Conservation (phyloP, 2,888 invertebrate species). For the Chironomus tentans region DNA sequence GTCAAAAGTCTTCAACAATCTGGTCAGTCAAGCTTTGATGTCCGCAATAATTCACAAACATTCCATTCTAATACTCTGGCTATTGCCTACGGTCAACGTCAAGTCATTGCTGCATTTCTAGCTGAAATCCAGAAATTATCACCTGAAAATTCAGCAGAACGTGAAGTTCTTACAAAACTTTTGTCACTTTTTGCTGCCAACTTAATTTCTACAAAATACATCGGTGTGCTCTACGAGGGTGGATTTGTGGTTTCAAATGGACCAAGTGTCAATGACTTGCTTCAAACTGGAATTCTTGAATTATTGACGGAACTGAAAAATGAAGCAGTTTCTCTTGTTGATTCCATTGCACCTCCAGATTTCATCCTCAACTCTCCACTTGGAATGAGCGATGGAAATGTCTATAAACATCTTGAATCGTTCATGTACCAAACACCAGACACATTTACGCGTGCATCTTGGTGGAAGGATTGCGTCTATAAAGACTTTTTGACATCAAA, state of each 20-base stretch:
- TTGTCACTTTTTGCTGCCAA: slow-evolving; percentile 7
- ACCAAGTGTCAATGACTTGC: slow-evolving; percentile 47
- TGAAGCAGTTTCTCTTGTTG: slow-evolving; percentile 68
- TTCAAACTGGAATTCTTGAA: slow-evolving; percentile 58
- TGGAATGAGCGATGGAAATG: slow-evolving; percentile 76
- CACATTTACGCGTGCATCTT: slow-evolving; percentile 58
- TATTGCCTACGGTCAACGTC: slow-evolving; percentile 61
- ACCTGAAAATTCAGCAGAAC: slow-evolving; percentile 1
- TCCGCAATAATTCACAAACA: slow-evolving; percentile 72
- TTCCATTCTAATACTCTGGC: slow-evolving; percentile 67
- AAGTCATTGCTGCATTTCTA: slow-evolving; percentile 45
- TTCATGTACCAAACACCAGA: slow-evolving; percentile 42
- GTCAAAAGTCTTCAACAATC: slow-evolving; percentile 47
- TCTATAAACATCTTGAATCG: slow-evolving; percentile 34
- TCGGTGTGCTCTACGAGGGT: slow-evolving; percentile 40
- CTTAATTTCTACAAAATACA: background rate
- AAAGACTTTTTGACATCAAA: background rate
- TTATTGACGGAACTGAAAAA: slow-evolving; percentile 64
- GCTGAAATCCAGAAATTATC: slow-evolving; percentile 29
- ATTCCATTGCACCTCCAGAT: slow-evolving; percentile 82
- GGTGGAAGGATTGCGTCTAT: slow-evolving; percentile 56
- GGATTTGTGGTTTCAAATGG: slow-evolving; percentile 45
- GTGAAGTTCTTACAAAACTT: background rate
- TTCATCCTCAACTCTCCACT: slow-evolving; percentile 80
- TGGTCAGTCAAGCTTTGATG: slow-evolving; percentile 61